Percentiles rank a stretch among this genome's conserved stretches.
Evolutionary conservation across 1,140 invertebrate genomes (phyloP).

Genomic region (Theocolax elegans): DNA sequence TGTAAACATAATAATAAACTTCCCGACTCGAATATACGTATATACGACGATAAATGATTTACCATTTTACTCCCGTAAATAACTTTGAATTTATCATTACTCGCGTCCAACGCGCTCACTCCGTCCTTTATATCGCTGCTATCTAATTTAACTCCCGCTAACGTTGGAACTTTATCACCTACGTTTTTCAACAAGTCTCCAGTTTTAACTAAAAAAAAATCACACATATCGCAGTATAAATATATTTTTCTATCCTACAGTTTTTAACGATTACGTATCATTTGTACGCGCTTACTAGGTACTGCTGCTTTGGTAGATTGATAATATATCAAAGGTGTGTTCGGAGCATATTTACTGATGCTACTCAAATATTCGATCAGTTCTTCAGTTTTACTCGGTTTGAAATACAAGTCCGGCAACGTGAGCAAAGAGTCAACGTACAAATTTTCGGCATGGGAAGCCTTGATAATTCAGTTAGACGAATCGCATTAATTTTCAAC

Average conservation of each 20-base stretch:
- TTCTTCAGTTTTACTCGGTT: slow-evolving; percentile 73
- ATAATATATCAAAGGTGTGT: slow-evolving; percentile 85
- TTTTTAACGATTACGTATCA: neutral
- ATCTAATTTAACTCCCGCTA: slow-evolving; percentile 81
- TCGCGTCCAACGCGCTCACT: slow-evolving; percentile 67
- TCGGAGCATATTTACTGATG: slow-evolving; percentile 77
- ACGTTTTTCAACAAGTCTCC: slow-evolving; percentile 72
- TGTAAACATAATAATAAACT: too few relatives aligned
- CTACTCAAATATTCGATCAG: slow-evolving; percentile 77
- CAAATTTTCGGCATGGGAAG: slow-evolving; percentile 76
- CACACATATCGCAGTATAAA: too few relatives aligned
- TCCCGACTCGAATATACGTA: too few relatives aligned
- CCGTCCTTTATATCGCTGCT: slow-evolving; percentile 75
- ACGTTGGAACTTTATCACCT: slow-evolving; percentile 73
- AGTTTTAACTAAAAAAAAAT: slow-evolving; percentile 1
- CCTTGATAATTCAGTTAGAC: too few relatives aligned
- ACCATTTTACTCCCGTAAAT: slow-evolving; percentile 67
- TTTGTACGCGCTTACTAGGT: neutral
- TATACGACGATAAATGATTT: slow-evolving; percentile 4
- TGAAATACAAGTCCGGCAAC: slow-evolving; percentile 82
- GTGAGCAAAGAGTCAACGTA: slow-evolving; percentile 79
- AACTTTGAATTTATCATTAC: slow-evolving; percentile 68
- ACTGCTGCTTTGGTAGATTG: slow-evolving; percentile 69
- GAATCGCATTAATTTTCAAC: too few relatives aligned
- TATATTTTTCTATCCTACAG: neutral